Evolutionary conservation across 2,113 vertebrate species (phyloP), one percentile per base, ranked within the genome.

Genomic region (Sarotherodon lohbergeri): DNA sequence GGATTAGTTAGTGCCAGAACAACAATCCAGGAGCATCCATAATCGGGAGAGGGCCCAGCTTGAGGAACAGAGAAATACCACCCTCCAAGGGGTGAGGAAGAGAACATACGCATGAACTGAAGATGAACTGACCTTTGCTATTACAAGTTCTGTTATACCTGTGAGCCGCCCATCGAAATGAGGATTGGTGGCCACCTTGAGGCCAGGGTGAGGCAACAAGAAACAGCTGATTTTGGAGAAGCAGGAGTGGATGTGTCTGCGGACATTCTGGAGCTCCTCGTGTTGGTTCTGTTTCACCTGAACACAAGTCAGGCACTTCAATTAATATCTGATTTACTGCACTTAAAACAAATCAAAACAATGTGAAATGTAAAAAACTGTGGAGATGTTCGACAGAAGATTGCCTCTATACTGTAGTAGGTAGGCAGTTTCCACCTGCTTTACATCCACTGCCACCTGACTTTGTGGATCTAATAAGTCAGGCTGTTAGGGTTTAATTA

Each of bases 271-370:
- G 79, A 98, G 96, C 94, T 98, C 98, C 90, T 98, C 97, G 2
- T 98, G 98, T 22, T 98, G 98, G 88, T 97, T 97, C 80, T 96
- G 96, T 63, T 97, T 98, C 78, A 98, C 97, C 98, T 98, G 89
- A 16, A 86, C 32, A 36, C 43, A 63, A 19, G 10, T 11, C 17
- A 52, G 1, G 22, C 6, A 54, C 29, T 8, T 39, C n/a, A 3
- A n/a, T 41, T 80, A 43, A 43, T 4, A 16, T 63, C 81, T 36
- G 19, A 34, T 48, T 48, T 48, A 29, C 24, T 76, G 24, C 57
- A 27, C 9, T 19, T 43, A 81, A 41, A 43, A 3, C 61, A 55
- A 12, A 24, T 80, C 24, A 80, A 80, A 34, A 36, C 48, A 55
- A 76, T 29, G 71, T 29, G 41, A 17, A 73, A 73, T 27, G 22